Base-by-base conservation (phyloP, 2,113 vertebrate species). In the Epinephelus lanceolatus region DNA sequence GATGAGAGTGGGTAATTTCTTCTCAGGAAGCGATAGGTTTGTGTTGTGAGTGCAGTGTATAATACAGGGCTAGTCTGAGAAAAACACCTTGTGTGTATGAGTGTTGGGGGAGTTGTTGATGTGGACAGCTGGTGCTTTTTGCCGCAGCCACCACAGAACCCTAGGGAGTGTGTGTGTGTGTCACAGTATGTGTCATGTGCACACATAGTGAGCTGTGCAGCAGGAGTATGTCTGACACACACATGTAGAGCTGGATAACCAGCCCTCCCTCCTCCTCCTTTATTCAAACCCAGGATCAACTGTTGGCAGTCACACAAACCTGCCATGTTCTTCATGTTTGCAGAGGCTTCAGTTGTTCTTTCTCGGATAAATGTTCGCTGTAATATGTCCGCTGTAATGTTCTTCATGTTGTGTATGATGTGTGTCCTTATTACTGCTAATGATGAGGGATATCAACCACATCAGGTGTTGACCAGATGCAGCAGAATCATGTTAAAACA, bases 91-190 rank as follows among this genome's bases (percentile, higher is more conserved):
- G 53, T 68, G 73, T 61, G 61, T 47, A n/a, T 59, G 52, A 52
- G 67, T 65, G 86, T 81, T 81, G 56, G 57, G 61, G 63, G 86
- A 56, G 82, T 81, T 83, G 80, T 82, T 82, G 72, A 86, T 85
- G 76, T 80, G 81, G 77, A 90, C 87, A 90, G 89, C 89, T 92
- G 92, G 83, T 60, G 14, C 83, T 83, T 78, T 74, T 87, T 86
- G 62, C 89, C 57, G 55, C 86, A 90, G 81, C 76, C 79, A 59
- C 83, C 75, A 74, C 66, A 81, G 83, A 81, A 80, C 87, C 68
- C 68, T 6, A 51, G 70, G 75, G 84, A 60, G n/a, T 51, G 56
- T 73, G 62, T 49, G 56, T 73, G 56, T 61, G 27, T 75, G 70
- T 71, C 33, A 53, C 52, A 66, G 56, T 67, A 42, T 71, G 73